Conservation (phyloP, 2,113 vertebrate species). For the Cepphus grylle region DNA sequence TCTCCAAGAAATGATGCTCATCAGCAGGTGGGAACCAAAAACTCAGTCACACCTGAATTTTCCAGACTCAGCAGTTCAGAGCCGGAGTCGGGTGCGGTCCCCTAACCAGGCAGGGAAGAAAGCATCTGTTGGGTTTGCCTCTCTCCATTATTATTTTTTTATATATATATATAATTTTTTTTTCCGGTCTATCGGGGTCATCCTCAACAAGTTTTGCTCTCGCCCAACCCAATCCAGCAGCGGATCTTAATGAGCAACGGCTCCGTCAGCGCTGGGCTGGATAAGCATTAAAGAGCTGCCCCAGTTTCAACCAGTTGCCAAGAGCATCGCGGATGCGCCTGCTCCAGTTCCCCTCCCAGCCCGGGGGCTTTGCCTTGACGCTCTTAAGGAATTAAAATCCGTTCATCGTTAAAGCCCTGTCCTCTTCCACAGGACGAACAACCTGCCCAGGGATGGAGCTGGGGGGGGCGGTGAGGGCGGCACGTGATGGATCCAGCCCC, state of each 20-base stretch:
- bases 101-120: neutral
- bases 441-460: neutral
- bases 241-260: accelerated
- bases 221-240: neutral
- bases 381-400: conserved; percentile 41
- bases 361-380: neutral
- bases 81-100: neutral
- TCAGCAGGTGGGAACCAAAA: neutral
- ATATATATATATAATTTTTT: neutral
- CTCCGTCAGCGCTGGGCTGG: neutral
- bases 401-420: neutral
- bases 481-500: neutral
- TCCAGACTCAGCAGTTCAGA: neutral
- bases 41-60: neutral
- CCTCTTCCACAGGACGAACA: neutral
- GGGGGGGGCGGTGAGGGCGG: neutral
- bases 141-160: neutral
- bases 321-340: neutral
- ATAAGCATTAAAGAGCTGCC: neutral
- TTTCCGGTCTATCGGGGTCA: accelerated
- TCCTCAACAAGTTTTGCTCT: neutral
- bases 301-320: conserved; percentile 37
- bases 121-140: neutral
- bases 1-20: accelerated
- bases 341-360: neutral